phyloP scores from a whole-genome alignment of 2,113 vertebrate genomes.

The Aepyceros melampus region DNA sequence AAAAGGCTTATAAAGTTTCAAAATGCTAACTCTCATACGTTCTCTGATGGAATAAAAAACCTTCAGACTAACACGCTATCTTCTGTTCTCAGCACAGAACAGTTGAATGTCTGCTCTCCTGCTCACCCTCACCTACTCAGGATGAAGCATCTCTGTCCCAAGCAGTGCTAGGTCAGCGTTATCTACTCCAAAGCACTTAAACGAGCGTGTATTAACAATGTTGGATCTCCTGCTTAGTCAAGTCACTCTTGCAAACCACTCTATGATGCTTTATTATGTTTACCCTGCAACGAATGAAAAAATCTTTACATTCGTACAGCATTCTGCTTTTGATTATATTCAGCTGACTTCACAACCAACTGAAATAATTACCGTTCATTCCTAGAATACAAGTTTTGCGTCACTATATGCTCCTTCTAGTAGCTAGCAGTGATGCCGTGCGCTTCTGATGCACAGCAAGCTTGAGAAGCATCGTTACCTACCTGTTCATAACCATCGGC shows the following conservation, averaged over 20 bases:
- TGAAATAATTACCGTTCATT: background rate
- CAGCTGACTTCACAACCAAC: too few relatives aligned
- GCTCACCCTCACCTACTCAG: background rate
- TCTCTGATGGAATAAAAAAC: background rate
- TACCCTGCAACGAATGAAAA: background rate
- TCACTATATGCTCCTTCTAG: background rate
- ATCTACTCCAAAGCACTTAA: background rate
- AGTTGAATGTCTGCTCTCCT: background rate
- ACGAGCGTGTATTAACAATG: background rate
- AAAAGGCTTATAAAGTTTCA: background rate
- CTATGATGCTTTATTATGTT: background rate
- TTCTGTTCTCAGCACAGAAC: background rate
- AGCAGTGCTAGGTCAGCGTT: background rate
- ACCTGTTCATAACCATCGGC: slow-evolving; percentile 94
- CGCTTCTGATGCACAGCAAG: rapidly evolving
- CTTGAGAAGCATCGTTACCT: background rate
- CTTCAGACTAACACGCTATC: background rate
- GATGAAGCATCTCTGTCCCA: background rate
- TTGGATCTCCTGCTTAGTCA: background rate
- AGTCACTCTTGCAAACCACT: background rate
- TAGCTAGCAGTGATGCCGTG: rapidly evolving
- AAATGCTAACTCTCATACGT: background rate
- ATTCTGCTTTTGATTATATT: background rate
- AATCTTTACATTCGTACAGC: background rate
- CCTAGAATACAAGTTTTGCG: background rate